Base-by-base conservation (phyloP, 2,888 invertebrate genomes). In the Tiphia femorata region DNA sequence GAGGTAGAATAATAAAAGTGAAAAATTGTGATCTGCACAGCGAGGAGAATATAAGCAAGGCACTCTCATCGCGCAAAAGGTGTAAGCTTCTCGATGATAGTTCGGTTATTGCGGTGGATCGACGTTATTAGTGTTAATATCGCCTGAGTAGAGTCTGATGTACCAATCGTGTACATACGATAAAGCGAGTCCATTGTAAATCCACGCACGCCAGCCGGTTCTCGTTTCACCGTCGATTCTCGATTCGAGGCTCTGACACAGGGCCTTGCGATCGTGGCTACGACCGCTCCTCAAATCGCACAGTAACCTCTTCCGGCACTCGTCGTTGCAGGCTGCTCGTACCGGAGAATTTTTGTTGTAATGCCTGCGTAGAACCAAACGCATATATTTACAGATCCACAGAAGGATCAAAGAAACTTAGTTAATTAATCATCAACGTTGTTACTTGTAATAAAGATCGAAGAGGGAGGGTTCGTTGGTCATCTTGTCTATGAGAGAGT, bases 321-420 rank as follows among this genome's bases (percentile, higher is more conserved):
- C 93, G 5, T 91, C 90, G 82, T 94, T 93, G 80, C 96, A 96
- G 0, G 86, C 81, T 7, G 94, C 92, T 33, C 93, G 88, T 0
- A 92, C 92, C 0, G 95, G 94, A 54, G 95, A 95, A 79, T 93
- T 94, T 84, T 95, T 95, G 88, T 94, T 94, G 82, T 95, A 95
- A 81, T 94, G 91, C 76, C 95, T 95, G 74, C 30, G 14, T 12
- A 42, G 4, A 42, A 29, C 16, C 20, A n/a, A 42, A n/a, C n/a
- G n/a, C n/a, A n/a, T n/a, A n/a, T n/a, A n/a, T n/a, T n/a, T n/a
- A n/a, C n/a, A n/a, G n/a, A n/a, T n/a, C n/a, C n/a, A n/a, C n/a
- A n/a, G n/a, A n/a, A n/a, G n/a, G n/a, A n/a, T n/a, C n/a, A n/a
- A n/a, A n/a, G n/a, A n/a, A n/a, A n/a, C n/a, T n/a, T n/a, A n/a